A percentile compares a stretch with the other conserved stretches of the same genome.
Conservation (phyloP, 2,797 vertebrate species). For the Pteronotus mesoamericanus region DNA sequence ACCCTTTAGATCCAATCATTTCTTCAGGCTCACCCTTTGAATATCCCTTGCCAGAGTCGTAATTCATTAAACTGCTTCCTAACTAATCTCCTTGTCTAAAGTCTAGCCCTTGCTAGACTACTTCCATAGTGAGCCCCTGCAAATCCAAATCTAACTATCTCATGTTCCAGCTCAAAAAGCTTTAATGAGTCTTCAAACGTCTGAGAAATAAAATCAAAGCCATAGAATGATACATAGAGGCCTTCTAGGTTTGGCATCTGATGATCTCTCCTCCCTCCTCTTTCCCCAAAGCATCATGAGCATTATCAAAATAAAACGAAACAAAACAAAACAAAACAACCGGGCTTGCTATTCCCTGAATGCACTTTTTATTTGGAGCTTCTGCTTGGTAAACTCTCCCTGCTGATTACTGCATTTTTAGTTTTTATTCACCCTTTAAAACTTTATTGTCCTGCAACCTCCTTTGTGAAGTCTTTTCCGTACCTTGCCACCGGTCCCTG, state of each 20-base stretch:
- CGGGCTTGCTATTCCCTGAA: not conserved
- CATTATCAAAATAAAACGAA: not conserved
- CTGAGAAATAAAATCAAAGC: not conserved
- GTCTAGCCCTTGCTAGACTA: not conserved
- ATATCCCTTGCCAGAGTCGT: not conserved
- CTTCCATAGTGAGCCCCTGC: not conserved
- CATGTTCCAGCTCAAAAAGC: not conserved
- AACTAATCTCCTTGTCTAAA: not conserved
- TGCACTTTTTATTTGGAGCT: not conserved
- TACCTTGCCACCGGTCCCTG: fast-evolving
- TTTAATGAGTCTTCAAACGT: not conserved
- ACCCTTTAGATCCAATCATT: not conserved
- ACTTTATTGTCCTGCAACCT: not conserved
- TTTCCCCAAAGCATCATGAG: not conserved
- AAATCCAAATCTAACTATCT: not conserved
- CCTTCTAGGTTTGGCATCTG: not conserved
- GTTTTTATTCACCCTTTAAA: not conserved
- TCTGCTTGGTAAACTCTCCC: not conserved
- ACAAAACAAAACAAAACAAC: not conserved
- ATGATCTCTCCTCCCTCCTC: not conserved
- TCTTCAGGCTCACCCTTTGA: not conserved
- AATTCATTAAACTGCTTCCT: not conserved
- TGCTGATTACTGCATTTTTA: not conserved
- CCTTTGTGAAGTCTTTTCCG: not conserved
- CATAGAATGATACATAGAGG: not conserved